Base-by-base conservation (phyloP, 1,140 invertebrate genomes). In the Cydia amplana region DNA sequence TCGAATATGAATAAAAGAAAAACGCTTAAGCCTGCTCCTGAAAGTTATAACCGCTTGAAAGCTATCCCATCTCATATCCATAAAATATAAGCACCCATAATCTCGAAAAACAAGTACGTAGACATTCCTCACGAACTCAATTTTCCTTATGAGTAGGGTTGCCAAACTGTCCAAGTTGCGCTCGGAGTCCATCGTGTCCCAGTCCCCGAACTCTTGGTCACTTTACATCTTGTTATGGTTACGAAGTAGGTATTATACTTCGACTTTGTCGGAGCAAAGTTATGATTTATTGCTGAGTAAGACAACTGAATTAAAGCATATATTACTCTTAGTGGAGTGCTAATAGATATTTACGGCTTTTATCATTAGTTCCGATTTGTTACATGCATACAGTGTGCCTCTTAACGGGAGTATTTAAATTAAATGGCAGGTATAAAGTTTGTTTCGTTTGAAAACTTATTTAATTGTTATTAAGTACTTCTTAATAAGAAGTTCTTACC, bases 261-360 rank as follows among this genome's bases (percentile, higher is more conserved):
- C 18, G 55, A 60, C 20, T 23, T 60, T n/a, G 64, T 32, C 20
- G 18, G 25, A n/a, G 14, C 28, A 32, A 65, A 65, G 64, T 65
- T 65, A 65, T 32, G 64, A 65, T 65, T 65, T 65, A 65, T 65
- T 18, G 25, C 23, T 60, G 20, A 20, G 16, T 55, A 55, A 18
- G 20, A 60, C 55, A 60, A 23, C 55, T 60, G 20, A 60, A 60
- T 60, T 60, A 60, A 23, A 60, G 10, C 5, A 51, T 14, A 51
- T 51, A 51, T 51, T 51, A 51, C 12, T 4, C 46, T 51, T 51
- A 18, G n/a, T 51, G 74, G 72, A 77, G 46, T 78, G 73, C 49
- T 79, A 73, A 72, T 60, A 51, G 6, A 51, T 51, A 55, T 78
- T 20, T 73, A 76, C 25, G 72, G 25, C 64, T 16, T 74, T 78